These are phyloP conservation scores for Upupa epops DNA, from an alignment of 2,113 vertebrate genomes.

Conservation along the genomic window DNA sequence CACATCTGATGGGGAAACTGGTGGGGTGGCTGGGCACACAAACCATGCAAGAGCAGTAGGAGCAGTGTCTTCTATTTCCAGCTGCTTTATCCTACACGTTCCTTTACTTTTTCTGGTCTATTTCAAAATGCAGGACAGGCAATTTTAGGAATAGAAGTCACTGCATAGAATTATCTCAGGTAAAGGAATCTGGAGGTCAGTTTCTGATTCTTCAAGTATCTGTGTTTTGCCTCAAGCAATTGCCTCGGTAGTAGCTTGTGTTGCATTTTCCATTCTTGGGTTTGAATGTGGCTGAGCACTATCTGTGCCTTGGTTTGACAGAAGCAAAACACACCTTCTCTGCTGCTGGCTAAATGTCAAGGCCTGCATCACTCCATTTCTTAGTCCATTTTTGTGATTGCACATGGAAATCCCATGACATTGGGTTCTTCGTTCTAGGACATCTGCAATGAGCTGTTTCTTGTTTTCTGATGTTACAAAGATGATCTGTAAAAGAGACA, in stretches of 20 bases:
- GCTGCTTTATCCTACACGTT: not conserved
- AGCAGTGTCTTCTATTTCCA: not conserved
- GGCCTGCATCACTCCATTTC: not conserved
- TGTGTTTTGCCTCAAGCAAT: not conserved
- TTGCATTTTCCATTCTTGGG: not conserved
- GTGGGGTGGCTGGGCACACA: not conserved
- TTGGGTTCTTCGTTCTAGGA: not conserved
- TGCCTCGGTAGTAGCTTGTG: not conserved
- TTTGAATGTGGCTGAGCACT: not conserved
- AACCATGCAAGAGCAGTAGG: not conserved
- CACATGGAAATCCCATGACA: accelerated
- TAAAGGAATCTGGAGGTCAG: not conserved
- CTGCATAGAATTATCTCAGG: not conserved
- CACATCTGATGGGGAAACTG: not conserved
- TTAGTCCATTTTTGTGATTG: not conserved
- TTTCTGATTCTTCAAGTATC: not conserved
- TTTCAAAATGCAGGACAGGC: not conserved
- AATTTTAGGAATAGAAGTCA: not conserved
- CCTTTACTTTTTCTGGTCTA: not conserved
- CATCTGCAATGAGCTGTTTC: not conserved
- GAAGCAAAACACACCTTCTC: not conserved
- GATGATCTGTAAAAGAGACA: not conserved
- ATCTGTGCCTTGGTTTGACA: not conserved
- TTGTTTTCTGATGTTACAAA: not conserved
- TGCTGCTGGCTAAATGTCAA: not conserved